Conservation (phyloP, 2,113 vertebrate species). For the Nothobranchius furzeri region DNA sequence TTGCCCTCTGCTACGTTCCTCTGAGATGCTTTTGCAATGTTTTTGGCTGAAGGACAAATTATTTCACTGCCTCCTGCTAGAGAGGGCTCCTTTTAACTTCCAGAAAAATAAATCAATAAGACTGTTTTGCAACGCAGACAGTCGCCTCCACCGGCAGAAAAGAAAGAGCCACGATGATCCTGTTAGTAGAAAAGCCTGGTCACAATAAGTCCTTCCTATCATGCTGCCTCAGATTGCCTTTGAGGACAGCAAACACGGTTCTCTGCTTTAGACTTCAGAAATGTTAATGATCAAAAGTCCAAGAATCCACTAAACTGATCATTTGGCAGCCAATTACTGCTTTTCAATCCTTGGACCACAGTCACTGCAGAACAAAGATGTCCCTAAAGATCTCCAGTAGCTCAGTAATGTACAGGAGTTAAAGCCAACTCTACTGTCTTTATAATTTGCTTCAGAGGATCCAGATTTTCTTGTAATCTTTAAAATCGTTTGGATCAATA, state of each 20-base stretch:
- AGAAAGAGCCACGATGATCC: constrained; percentile 1
- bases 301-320: too few species aligned
- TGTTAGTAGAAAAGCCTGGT: constrained; percentile 44
- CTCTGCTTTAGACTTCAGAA: not conserved
- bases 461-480: too few species aligned
- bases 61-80: not conserved
- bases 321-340: too few species aligned
- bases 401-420: too few species aligned
- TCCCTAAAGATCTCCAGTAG: too few species aligned
- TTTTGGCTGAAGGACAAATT: constrained; percentile 14
- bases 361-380: too few species aligned
- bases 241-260: constrained; percentile 24
- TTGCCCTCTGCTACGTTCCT: too few species aligned
- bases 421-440: too few species aligned
- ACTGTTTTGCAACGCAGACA: constrained; percentile 39
- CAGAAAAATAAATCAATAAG: constrained; percentile 45
- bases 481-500: too few species aligned
- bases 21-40: not conserved
- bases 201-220: constrained; percentile 38
- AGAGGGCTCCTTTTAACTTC: constrained; percentile 1
- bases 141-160: constrained; percentile 11
- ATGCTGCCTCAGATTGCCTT: constrained; percentile 43
- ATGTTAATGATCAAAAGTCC: too few species aligned
- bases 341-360: too few species aligned
- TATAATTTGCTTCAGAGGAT: too few species aligned